Conservation (phyloP, 2,888 invertebrate genomes). For the Diaperis boleti region DNA sequence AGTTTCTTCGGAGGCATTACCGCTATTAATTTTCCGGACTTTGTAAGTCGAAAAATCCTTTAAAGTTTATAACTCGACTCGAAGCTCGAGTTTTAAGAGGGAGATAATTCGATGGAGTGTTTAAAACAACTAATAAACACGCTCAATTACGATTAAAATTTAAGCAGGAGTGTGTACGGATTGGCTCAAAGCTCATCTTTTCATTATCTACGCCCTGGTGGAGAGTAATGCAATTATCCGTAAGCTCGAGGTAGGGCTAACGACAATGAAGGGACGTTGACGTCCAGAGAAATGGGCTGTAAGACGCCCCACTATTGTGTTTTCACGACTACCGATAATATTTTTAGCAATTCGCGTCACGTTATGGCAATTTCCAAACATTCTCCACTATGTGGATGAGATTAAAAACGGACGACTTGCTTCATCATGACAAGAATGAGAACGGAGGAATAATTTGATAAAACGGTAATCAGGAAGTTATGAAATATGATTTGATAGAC, state of each 20-base stretch:
- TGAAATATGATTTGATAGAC: no score
- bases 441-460: not conserved
- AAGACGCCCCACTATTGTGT: slow-evolving; percentile 27
- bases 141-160: slow-evolving; percentile 41
- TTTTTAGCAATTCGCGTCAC: slow-evolving; percentile 25
- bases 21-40: slow-evolving; percentile 5
- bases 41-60: slow-evolving; percentile 3
- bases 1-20: slow-evolving; percentile 6
- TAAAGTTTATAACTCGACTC: slow-evolving; percentile 13
- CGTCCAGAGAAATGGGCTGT: slow-evolving; percentile 24
- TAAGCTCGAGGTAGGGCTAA: slow-evolving; percentile 27
- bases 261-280: slow-evolving; percentile 15
- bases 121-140: slow-evolving; percentile 40
- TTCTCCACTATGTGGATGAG: slow-evolving; percentile 9
- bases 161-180: slow-evolving; percentile 23
- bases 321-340: slow-evolving; percentile 25
- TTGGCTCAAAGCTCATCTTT: slow-evolving; percentile 40
- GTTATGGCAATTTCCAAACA: slow-evolving; percentile 22
- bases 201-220: slow-evolving; percentile 39
- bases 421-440: not conserved
- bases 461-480: not conserved
- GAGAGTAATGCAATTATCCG: slow-evolving; percentile 40
- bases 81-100: slow-evolving; percentile 14
- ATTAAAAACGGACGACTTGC: slow-evolving; percentile 24
- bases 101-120: slow-evolving; percentile 20